A percentile compares a stretch with the other conserved stretches of the same genome.
phyloP scores from a whole-genome alignment of 2,888 invertebrate genomes.

The Epistrophe eligans region DNA sequence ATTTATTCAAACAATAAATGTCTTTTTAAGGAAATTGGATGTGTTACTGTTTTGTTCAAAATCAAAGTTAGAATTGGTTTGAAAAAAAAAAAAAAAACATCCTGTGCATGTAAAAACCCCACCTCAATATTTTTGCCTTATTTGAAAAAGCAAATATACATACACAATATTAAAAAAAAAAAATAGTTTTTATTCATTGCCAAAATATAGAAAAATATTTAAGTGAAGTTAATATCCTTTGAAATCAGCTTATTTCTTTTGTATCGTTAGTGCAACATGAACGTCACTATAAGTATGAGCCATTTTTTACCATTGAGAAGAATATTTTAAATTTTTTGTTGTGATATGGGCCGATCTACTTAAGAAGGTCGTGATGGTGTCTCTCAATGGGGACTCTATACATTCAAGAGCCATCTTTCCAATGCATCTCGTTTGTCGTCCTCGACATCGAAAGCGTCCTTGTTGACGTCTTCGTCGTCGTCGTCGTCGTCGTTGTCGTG shows the following conservation, averaged over 20 bases:
- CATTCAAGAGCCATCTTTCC: conserved; percentile 49
- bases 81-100: too few relatives aligned
- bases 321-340: conserved; percentile 28
- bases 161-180: neutral
- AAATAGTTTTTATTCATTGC: neutral
- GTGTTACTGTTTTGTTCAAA: too few relatives aligned
- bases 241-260: conserved; percentile 10
- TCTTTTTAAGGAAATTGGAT: too few relatives aligned
- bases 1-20: too few relatives aligned
- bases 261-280: neutral
- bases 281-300: neutral
- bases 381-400: conserved; percentile 44
- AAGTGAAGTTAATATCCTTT: conserved; percentile 25
- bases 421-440: conserved; percentile 31
- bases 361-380: conserved; percentile 64
- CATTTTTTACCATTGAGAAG: neutral
- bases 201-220: conserved; percentile 11
- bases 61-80: too few relatives aligned
- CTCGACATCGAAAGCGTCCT: conserved; percentile 25
- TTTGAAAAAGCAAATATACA: too few relatives aligned
- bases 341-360: conserved; percentile 40
- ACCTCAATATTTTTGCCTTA: too few relatives aligned
- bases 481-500: neutral
- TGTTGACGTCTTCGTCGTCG: conserved; percentile 6
- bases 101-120: too few relatives aligned